Evolutionary conservation across 2,113 vertebrate species (phyloP), one percentile per base, ranked within the genome.

Genomic region (Hemichromis elongatus): DNA sequence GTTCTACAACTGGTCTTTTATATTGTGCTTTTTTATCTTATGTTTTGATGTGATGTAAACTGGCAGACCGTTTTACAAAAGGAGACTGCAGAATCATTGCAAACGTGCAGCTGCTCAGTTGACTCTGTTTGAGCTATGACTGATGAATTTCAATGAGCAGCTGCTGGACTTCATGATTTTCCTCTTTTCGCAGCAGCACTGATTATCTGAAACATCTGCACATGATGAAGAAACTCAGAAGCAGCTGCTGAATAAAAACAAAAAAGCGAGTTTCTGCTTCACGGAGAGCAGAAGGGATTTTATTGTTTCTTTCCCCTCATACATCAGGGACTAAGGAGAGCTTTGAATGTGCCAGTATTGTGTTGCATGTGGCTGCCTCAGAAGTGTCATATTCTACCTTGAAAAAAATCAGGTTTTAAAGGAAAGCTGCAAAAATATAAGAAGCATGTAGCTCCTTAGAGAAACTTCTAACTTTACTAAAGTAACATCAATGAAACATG

Each of bases 191-290:
- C 83, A 63, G 52, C 42, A 28, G 52, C 19, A 7, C 35, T 13
- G 70, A 79, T 81, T 35, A 70, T 79, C 24, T 81, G 33, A 87
- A 85, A 85, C 79, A 85, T 83, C 82, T 85, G 85, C 50, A 79
- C 54, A n/a, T 13, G 56, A 28, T 5, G 70, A 83, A 52, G 26
- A 54, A 81, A 73, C 75, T 73, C 30, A 7, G 70, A 85, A 52
- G 37, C 66, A 83, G 66, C 47, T 75, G 80, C 52, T 35, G 21
- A 75, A 82, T n/a, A 54, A 59, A 79, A 19, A 61, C 63, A 33
- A 54, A 75, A 79, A 12, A 70, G 24, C 45, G 18, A 42, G 47
- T 56, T 80, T 77, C 35, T 57, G n/a, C 18, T 79, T 80, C 6
- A 66, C 1, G 1, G 21, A 61, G 53, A 59, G 53, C n/a, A 50